Evolutionary conservation across 2,797 vertebrate species (phyloP), one percentile per base, ranked within the genome.

Genomic region (Menidia menidia): DNA sequence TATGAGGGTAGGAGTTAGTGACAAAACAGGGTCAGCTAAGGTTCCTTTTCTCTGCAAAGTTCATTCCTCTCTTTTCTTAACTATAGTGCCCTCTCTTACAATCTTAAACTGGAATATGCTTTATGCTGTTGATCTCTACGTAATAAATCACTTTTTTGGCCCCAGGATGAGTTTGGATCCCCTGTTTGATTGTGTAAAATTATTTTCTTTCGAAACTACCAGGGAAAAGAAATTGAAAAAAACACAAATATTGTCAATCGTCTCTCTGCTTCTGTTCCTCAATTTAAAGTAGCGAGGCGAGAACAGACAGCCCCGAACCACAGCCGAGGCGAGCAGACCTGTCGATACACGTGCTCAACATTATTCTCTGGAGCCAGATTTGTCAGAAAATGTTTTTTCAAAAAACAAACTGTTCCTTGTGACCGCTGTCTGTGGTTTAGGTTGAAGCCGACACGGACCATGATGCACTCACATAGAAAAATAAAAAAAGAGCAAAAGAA

Each of bases 1-100:
- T 58, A 72, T n/a, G 68, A 79, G 31, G 85, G 86, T 91, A 90
- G 86, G 85, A 10, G 35, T 7, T 5, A 10, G 72, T 73, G 19
- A 68, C 60, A 66, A 77, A 77, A 87, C 75, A 58, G 68, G 81
- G 80, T 71, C 69, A 59, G 76, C 63, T 57, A 59, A 42, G 56
- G 54, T 67, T 69, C 68, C 41, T 51, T 16, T 59, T 19, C 19
- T 71, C 69, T 64, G 59, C 62, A 30, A 31, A 70, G 43, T 60
- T 51, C 45, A 50, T 50, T 58, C 83, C 66, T 73, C 25, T 57
- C 10, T 56, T 42, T 60, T 35, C 33, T 1, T 1, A 30, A 53
- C 51, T 42, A 16, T 7, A 35, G 2, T 25, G 57, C n/a, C 61
- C 67, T 58, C 53, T 1, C 35, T 43, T 51, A 68, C 16, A 0